Evolutionary conservation across 2,113 vertebrate species (phyloP), one percentile per base, ranked within the genome.

Genomic region (Accipiter virgatus): DNA sequence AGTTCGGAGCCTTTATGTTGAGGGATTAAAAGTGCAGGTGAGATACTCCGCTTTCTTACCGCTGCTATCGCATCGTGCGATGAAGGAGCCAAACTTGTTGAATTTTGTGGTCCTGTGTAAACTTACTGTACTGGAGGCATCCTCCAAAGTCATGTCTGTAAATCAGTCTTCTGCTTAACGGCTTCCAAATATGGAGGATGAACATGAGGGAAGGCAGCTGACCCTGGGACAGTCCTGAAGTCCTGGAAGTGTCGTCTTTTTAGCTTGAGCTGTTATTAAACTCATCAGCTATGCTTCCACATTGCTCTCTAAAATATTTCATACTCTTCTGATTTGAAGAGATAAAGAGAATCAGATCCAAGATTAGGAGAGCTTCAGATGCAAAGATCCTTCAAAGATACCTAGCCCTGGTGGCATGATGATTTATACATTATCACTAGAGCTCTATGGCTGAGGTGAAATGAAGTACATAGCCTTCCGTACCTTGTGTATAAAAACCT

Each of bases 311-410:
- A 50, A 68, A 38, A 42, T 89, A 80, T 13, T 84, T n/a, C 22
- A 2, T 65, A 4, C 1, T 93, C 26, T 93, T 84, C 84, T 82
- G 78, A 91, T 91, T 90, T 80, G 78, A 90, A 91, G 66, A 81
- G 56, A 71, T 81, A 90, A 87, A 93, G 36, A 73, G 82, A 88
- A 52, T 86, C 68, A 85, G 85, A 85, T 90, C 38, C 87, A 73
- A 95, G 81, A 74, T 92, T 79, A 95, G 73, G 47, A 89, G 58
- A 90, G 43, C 48, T 92, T 89, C 93, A 94, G 59, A 87, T 87
- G 40, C 42, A 77, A 83, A 95, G 81, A 48, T 73, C 65, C 52
- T 87, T 89, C 83, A 84, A 92, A 88, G 68, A 72, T 68, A 78
- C 59, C 59, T 48, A 56, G 53, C 34, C 65, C 52, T 89, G 36